Conservation (phyloP, 1,140 invertebrate species). For the Ostrea denselamellosa region DNA sequence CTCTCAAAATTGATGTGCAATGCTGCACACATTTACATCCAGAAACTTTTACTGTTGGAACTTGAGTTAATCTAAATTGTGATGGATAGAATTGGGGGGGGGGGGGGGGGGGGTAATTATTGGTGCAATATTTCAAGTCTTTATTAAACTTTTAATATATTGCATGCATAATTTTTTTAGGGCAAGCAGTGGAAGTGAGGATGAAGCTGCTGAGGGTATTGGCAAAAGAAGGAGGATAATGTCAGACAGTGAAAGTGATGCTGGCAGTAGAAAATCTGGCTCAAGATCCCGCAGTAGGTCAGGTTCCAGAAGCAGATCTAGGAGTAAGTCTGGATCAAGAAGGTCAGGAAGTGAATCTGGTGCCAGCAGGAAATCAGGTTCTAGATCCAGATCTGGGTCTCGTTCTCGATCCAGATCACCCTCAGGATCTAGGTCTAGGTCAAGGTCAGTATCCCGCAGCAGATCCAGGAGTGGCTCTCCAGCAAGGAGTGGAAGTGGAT, state of each 20-base stretch:
- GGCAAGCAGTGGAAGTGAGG: constrained; percentile 80
- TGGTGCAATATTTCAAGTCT: no score
- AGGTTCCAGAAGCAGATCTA: constrained; percentile 74
- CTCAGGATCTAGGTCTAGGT: constrained; percentile 69
- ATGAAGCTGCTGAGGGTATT: constrained; percentile 72
- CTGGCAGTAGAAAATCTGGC: constrained; percentile 55
- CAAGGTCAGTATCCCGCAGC: constrained; percentile 71
- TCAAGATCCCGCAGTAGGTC: constrained; percentile 55
- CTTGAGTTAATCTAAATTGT: no score
- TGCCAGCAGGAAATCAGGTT: constrained; percentile 68
- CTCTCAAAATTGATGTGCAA: no score
- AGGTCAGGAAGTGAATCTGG: constrained; percentile 62
- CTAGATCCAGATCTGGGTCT: constrained; percentile 76
- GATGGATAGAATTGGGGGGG: no score
- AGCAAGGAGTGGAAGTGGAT: constrained; percentile 61
- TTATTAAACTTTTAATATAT: neutral
- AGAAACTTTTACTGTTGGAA: no score
- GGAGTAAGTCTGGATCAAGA: constrained; percentile 70
- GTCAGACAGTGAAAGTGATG: constrained; percentile 76
- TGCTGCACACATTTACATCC: no score
- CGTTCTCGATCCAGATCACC: constrained; percentile 69
- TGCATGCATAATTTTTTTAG: constrained; percentile 73
- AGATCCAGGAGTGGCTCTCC: constrained; percentile 59
- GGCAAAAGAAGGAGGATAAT: constrained; percentile 78
- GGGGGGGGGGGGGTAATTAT: no score